Evolutionary conservation across 2,113 vertebrate genomes (phyloP).

Genomic region (Mormyrus iriodes): DNA sequence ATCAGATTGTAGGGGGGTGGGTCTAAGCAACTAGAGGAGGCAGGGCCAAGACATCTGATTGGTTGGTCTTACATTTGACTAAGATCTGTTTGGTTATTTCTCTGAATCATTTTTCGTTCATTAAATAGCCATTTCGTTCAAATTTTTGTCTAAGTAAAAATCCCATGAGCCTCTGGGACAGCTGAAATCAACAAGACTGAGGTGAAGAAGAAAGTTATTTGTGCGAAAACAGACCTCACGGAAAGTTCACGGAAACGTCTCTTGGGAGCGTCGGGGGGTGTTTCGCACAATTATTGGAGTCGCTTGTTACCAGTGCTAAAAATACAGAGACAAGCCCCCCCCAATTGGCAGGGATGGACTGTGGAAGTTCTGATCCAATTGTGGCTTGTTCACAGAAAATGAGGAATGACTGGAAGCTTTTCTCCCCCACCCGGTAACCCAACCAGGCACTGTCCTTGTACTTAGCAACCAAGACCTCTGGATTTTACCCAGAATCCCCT

Average conservation of each 20-base stretch:
- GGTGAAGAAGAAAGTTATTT: background rate
- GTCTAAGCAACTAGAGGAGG: background rate
- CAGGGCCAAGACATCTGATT: background rate
- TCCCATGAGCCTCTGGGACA: background rate
- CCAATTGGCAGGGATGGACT: constrained; percentile 8
- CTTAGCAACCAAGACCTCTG: background rate
- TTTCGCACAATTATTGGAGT: background rate
- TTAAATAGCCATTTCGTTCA: too few species aligned
- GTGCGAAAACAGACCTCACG: background rate
- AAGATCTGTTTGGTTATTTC: background rate
- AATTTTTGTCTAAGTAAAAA: background rate
- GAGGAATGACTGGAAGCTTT: background rate
- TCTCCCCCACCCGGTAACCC: background rate
- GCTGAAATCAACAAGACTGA: background rate
- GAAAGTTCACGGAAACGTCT: background rate
- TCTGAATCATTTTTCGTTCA: background rate
- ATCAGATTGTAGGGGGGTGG: background rate
- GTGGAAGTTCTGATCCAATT: background rate
- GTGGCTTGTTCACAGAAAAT: background rate
- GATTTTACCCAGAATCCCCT: background rate
- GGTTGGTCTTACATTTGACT: background rate
- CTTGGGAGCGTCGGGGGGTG: background rate
- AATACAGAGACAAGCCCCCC: background rate
- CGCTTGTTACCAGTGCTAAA: background rate
- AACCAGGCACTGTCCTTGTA: background rate